Percentiles rank a stretch among this genome's conserved stretches.
Conservation (phyloP, 2,113 vertebrate species). For the Micronycteris hirsuta region DNA sequence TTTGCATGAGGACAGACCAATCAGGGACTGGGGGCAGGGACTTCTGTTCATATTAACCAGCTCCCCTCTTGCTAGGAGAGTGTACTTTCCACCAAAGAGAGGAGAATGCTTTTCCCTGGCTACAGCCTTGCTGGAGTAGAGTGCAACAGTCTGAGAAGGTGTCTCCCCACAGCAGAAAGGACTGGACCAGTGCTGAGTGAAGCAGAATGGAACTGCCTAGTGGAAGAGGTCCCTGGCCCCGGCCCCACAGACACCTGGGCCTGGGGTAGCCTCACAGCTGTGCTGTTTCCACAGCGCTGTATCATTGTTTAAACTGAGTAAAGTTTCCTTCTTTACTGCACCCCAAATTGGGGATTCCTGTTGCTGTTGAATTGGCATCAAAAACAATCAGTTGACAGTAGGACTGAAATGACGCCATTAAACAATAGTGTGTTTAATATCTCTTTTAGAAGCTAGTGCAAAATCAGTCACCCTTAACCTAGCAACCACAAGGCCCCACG, state of each 20-base stretch:
- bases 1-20: not conserved
- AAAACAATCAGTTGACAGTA: not conserved
- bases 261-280: not conserved
- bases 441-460: not conserved
- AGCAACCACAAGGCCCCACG: not conserved
- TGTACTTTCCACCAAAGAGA: not conserved
- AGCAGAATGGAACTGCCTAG: not conserved
- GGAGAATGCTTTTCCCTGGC: not conserved
- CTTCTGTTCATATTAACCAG: not conserved
- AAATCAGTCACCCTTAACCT: not conserved
- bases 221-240: not conserved
- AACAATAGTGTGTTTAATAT: not conserved
- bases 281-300: not conserved
- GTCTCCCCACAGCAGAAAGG: not conserved
- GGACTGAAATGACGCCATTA: not conserved
- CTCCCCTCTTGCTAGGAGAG: not conserved
- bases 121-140: not conserved
- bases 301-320: not conserved
- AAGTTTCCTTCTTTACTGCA: not conserved
- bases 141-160: not conserved
- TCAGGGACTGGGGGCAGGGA: not conserved
- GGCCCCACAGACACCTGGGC: not conserved
- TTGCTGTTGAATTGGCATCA: not conserved
- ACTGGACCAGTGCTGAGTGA: not conserved
- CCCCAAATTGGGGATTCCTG: not conserved